These are phyloP conservation scores for Turdus rufiventris DNA, from an alignment of 2,113 vertebrate species.

Conservation along the genomic window DNA sequence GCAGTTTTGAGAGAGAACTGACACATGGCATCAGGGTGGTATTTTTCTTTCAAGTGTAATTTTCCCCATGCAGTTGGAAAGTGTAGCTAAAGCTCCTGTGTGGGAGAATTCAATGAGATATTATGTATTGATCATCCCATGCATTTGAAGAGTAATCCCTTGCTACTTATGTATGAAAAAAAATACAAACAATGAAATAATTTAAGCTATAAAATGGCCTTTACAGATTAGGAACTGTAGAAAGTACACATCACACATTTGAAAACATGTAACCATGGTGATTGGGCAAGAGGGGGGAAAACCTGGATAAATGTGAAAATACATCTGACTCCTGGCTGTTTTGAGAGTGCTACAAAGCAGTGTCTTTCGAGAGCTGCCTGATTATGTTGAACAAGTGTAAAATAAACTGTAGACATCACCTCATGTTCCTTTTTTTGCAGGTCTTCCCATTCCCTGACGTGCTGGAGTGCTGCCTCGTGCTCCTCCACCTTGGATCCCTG, in stretches of 20 bases:
- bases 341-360: background rate
- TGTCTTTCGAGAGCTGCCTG: background rate
- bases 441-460: conserved; percentile 85
- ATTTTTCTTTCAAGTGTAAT: background rate
- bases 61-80: background rate
- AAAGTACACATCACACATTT: background rate
- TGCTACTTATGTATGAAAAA: background rate
- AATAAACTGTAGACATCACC: background rate
- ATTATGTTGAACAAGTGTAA: background rate
- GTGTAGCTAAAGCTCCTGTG: background rate
- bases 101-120: background rate
- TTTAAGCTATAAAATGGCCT: background rate
- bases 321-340: background rate
- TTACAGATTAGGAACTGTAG: background rate
- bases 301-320: background rate
- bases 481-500: conserved; percentile 73
- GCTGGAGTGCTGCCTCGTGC: conserved; percentile 86
- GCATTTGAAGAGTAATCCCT: background rate
- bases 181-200: background rate
- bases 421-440: conserved; percentile 60
- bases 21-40: background rate
- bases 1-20: background rate
- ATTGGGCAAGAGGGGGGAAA: background rate
- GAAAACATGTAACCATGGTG: background rate
- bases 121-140: background rate